Evolutionary conservation across 2,113 vertebrate genomes (phyloP).

Genomic region (Ciconia stormi): DNA sequence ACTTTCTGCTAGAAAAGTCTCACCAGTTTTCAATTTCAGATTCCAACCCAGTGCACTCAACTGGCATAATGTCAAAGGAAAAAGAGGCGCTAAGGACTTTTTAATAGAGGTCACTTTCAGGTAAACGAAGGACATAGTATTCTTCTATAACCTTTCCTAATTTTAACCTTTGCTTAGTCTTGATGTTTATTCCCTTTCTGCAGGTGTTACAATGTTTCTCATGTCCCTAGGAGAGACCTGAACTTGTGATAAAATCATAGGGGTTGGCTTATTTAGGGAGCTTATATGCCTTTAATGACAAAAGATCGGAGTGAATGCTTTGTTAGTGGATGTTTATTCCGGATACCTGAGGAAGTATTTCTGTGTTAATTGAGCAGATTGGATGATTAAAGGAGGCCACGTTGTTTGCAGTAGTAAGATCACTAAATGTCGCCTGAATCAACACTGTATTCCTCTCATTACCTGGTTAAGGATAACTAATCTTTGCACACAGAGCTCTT

Average conservation of each 20-base stretch:
- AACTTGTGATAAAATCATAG: background rate
- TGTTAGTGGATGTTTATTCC: background rate
- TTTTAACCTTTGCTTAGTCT: background rate
- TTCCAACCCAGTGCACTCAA: background rate
- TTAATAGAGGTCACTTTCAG: background rate
- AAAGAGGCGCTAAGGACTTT: background rate
- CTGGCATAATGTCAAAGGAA: background rate
- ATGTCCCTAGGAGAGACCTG: background rate
- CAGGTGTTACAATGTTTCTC: background rate
- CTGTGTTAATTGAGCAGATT: background rate
- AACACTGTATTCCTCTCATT: background rate
- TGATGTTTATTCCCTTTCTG: background rate
- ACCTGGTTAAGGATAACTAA: background rate
- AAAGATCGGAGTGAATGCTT: background rate
- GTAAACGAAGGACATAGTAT: background rate
- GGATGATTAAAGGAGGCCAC: background rate
- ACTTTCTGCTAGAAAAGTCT: background rate
- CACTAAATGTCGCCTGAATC: background rate
- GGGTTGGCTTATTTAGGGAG: background rate
- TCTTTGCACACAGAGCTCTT: background rate
- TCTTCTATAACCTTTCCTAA: background rate
- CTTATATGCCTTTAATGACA: background rate
- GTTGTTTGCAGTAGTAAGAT: background rate
- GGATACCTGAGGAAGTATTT: background rate
- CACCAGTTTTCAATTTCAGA: conserved; percentile 12